phyloP scores from a whole-genome alignment of 2,797 vertebrate species.

The Helarctos malayanus region DNA sequence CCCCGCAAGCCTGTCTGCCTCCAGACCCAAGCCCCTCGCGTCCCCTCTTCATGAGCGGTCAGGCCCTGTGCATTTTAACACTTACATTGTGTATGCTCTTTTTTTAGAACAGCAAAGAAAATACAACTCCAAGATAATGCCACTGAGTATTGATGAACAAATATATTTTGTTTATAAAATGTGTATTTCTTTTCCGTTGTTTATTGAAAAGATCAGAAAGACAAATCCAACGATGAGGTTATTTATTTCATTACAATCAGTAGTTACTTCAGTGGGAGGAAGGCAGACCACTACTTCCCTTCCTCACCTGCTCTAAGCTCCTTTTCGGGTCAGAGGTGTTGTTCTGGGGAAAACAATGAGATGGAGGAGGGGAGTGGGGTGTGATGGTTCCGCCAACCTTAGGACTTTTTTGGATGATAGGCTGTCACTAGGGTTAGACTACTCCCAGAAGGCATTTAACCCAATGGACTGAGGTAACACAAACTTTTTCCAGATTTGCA shows the following conservation, averaged over 20 bases:
- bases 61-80: not conserved
- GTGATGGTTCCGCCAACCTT: not conserved
- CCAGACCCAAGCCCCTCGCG: not conserved
- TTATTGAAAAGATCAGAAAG: conserved; percentile 53
- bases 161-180: not conserved
- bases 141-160: not conserved
- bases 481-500: not conserved
- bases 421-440: not conserved
- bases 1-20: not conserved
- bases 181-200: not conserved
- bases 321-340: not conserved
- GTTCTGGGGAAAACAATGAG: not conserved
- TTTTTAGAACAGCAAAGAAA: conserved; percentile 46
- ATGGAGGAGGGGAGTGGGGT: not conserved
- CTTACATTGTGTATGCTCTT: not conserved
- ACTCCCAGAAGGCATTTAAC: not conserved
- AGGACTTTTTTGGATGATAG: not conserved
- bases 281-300: not conserved
- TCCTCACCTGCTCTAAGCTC: too few relatives aligned
- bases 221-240: not conserved
- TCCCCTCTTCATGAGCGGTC: not conserved
- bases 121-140: not conserved
- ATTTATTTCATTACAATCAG: not conserved
- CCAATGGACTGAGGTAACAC: not conserved
- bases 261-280: not conserved